phyloP scores from a whole-genome alignment of 2,797 vertebrate genomes.

The Moxostoma hubbsi region DNA sequence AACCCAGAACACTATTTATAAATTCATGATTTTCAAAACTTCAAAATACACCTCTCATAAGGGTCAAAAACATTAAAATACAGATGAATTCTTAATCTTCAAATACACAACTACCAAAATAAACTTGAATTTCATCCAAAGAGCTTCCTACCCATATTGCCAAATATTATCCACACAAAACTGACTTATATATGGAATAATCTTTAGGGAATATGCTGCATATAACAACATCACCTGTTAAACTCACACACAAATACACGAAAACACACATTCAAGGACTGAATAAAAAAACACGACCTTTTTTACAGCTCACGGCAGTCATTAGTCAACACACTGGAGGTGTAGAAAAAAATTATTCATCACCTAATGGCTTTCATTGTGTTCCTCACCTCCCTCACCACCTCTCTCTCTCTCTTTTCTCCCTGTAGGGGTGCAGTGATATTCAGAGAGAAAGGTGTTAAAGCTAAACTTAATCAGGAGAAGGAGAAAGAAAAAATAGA shows the following conservation, averaged over 20 bases:
- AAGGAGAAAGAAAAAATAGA: background rate
- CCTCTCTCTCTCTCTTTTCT: background rate
- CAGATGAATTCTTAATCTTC: background rate
- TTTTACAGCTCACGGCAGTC: constrained; percentile 32
- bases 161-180: constrained; percentile 33
- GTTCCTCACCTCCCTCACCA: constrained; percentile 16
- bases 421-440: constrained; percentile 32
- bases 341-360: constrained; percentile 33
- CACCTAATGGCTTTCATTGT: constrained; percentile 37
- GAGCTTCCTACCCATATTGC: constrained; percentile 18
- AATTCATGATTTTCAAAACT: constrained; percentile 23
- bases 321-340: constrained; percentile 50
- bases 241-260: constrained; percentile 24
- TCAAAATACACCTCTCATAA: background rate
- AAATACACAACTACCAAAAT: constrained; percentile 14
- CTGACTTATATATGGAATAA: constrained; percentile 29
- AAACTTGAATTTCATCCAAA: constrained; percentile 39
- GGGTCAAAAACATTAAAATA: constrained; percentile 23
- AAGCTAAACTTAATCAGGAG: constrained; percentile 14
- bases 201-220: constrained; percentile 22
- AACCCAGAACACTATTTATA: background rate
- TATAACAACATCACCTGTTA: constrained; percentile 13
- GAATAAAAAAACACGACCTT: constrained; percentile 43
- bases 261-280: constrained; percentile 19
- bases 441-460: constrained; percentile 16